Conservation (phyloP, 2,113 vertebrate species). For the Maccullochella peelii region DNA sequence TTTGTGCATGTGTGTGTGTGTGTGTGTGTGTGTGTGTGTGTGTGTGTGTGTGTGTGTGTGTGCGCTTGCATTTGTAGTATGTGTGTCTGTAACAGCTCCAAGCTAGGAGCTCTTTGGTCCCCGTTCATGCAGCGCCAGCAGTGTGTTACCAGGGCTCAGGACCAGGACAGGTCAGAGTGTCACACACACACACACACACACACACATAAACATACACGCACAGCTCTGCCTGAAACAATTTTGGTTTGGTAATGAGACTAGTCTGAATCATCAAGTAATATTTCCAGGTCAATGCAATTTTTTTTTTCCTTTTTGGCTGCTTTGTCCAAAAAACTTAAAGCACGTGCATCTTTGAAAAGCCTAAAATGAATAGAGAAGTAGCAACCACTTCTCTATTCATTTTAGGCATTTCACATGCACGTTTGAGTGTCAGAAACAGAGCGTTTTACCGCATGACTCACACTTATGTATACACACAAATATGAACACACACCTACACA, state of each 20-base stretch:
- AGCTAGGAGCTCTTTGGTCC: constrained; percentile 28
- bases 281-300: constrained; percentile 34
- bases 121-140: constrained; percentile 33
- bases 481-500: constrained; percentile 28
- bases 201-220: constrained; percentile 18
- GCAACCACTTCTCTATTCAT: not conserved
- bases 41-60: constrained; percentile 23
- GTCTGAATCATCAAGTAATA: constrained; percentile 57
- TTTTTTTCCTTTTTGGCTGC: not conserved
- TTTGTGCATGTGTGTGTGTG: not conserved
- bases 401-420: not conserved
- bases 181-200: not conserved
- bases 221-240: constrained; percentile 53
- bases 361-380: too few species aligned
- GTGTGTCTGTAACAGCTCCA: constrained; percentile 15
- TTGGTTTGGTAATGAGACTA: constrained; percentile 64
- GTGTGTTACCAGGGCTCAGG: constrained; percentile 37
- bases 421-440: not conserved
- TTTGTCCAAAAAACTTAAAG: not conserved
- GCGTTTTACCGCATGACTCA: constrained; percentile 5
- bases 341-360: too few species aligned
- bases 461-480: constrained; percentile 4
- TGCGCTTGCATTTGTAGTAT: not conserved
- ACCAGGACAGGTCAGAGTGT: constrained; percentile 9
- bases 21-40: constrained; percentile 18